Evolutionary conservation across 2,888 invertebrate species (phyloP).

Genomic region (Caenorhabditis drosophilae): DNA sequence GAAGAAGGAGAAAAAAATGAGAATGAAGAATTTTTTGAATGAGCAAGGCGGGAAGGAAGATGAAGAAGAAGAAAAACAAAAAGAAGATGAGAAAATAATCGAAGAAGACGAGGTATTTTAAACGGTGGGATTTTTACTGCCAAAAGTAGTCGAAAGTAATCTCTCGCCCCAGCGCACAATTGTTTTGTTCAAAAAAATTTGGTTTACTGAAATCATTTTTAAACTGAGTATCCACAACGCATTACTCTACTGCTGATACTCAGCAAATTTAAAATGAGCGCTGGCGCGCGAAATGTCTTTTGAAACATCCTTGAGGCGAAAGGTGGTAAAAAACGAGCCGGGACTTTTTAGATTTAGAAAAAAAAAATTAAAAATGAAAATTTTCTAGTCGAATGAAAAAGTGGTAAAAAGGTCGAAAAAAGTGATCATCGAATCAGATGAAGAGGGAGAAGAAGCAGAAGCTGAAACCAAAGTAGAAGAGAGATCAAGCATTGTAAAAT

Average conservation of each 20-base stretch:
- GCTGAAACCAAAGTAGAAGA: not conserved
- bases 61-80: not conserved
- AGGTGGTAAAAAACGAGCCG: too few species aligned
- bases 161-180: too few species aligned
- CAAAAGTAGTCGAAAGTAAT: too few species aligned
- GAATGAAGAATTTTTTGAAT: slow-evolving; percentile 5
- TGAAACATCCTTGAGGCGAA: too few species aligned
- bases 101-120: slow-evolving; percentile 4
- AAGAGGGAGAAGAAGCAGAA: slow-evolving; percentile 19
- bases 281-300: too few species aligned
- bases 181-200: not conserved
- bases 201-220: not conserved
- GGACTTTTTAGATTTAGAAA: too few species aligned
- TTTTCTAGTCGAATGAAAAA: not conserved
- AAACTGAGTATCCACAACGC: too few species aligned
- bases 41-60: slow-evolving; percentile 10
- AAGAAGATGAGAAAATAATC: slow-evolving; percentile 12
- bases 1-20: slow-evolving; percentile 6
- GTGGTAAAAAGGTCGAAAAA: slow-evolving; percentile 22
- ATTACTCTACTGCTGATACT: too few species aligned
- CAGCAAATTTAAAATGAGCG: too few species aligned
- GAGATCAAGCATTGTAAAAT: not conserved
- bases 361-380: too few species aligned
- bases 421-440: slow-evolving; percentile 33
- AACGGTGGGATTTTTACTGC: not conserved